Evolutionary conservation across 2,113 vertebrate species (phyloP), one percentile per base, ranked within the genome.

Genomic region (Cyanoderma ruficeps): DNA sequence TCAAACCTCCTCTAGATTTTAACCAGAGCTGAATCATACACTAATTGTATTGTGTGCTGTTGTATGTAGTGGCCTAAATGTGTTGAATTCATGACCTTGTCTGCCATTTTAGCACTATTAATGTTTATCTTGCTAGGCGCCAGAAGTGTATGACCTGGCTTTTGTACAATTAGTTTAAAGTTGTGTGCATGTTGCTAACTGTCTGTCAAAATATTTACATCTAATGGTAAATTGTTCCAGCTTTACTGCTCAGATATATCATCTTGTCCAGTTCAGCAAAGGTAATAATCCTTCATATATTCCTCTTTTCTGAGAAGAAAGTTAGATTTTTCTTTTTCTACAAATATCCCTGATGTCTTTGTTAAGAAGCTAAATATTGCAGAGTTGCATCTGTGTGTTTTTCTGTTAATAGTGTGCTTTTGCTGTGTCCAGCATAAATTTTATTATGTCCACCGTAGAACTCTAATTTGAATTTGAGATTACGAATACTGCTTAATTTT

Each of bases 181-280:
- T 24, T 25, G 16, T 69, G 13, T 79, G n/a, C 0, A 0, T 2
- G 1, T 57, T 80, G 15, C 14, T 68, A 67, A 74, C 24, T n/a
- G 44, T 64, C 39, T 1, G 16, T 91, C 52, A 77, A 75, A 79
- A 75, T 82, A 50, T 87, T 91, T 69, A 44, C 10, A 24, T 78
- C 6, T 67, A 23, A 22, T 63, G n/a, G 35, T 39, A 18, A 55
- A 55, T 33, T 24, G 13, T 78, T 95, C 21, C 60, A 59, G 4
- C 30, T 83, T 59, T 87, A 42, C 56, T 16, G 15, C 16, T 37
- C 15, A 59, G 23, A 11, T 31, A 5, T 47, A 42, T 28, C 2
- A 15, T 59, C 41, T 78, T 81, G 39, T 75, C 50, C 7, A 35
- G 5, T 59, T 81, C 44, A 42, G 19, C 7, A 71, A 55, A 71